Evolutionary conservation across 2,113 vertebrate species (phyloP).

Genomic region (Prionailurus bengalensis): DNA sequence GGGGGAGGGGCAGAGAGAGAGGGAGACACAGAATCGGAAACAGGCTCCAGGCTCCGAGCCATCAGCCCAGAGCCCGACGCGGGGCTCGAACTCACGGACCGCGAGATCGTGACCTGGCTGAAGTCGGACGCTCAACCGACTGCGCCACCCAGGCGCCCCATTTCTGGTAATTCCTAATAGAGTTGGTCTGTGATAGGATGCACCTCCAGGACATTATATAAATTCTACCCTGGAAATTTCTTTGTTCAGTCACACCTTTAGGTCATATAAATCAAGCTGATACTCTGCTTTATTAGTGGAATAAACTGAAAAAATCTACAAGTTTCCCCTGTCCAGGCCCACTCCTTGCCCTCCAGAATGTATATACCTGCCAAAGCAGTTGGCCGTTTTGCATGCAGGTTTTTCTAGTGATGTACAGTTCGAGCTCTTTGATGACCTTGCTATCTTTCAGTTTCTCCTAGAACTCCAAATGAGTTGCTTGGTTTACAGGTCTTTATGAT

Average conservation of each 20-base stretch:
- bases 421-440: constrained; percentile 7
- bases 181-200: neutral
- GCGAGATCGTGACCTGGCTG: no score
- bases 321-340: neutral
- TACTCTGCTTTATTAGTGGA: neutral
- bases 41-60: no score
- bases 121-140: no score
- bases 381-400: neutral
- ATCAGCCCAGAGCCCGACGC: no score
- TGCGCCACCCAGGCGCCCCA: no score
- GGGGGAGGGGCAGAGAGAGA: no score
- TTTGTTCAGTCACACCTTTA: neutral
- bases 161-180: constrained; percentile 2
- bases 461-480: constrained; percentile 9
- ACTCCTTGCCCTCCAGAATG: neutral
- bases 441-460: constrained; percentile 59
- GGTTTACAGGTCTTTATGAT: neutral
- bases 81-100: no score
- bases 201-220: neutral
- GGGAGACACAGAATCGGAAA: no score
- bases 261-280: neutral
- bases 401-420: constrained; percentile 5
- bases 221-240: constrained; percentile 33
- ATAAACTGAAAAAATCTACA: neutral
- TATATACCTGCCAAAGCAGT: neutral